These are phyloP conservation scores for Phenacoccus solenopsis DNA, from an alignment of 1,140 invertebrate genomes.

Conservation along the genomic window DNA sequence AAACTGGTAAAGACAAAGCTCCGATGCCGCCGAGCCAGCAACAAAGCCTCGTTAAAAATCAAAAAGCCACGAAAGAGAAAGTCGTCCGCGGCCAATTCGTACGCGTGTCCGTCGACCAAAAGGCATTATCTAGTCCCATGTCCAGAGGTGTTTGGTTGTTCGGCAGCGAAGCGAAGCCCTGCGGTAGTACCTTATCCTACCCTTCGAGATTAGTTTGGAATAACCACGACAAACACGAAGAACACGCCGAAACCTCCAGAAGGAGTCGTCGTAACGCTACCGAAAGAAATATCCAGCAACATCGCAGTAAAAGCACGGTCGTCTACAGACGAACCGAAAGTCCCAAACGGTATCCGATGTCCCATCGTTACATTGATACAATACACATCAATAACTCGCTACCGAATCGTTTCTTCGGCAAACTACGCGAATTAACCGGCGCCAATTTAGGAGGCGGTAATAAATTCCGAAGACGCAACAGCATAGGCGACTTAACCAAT, in stretches of 20 bases:
- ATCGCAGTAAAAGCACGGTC: constrained; percentile 18
- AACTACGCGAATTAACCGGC: constrained; percentile 25
- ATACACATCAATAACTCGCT: constrained; percentile 21
- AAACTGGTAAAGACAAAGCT: constrained; percentile 5
- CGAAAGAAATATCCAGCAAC: background rate
- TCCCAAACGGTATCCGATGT: constrained; percentile 18
- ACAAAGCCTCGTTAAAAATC: background rate
- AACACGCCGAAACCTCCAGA: background rate
- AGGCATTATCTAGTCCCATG: background rate
- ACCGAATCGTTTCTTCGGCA: constrained; percentile 26
- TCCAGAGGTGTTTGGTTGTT: background rate
- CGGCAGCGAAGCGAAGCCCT: constrained; percentile 10
- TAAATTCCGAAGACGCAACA: constrained; percentile 22
- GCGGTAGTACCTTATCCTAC: constrained; percentile 15
- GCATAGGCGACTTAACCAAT: constrained; percentile 22
- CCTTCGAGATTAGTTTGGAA: constrained; percentile 8
- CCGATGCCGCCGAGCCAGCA: background rate
- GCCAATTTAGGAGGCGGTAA: background rate
- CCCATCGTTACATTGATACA: background rate
- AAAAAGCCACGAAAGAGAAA: constrained; percentile 19
- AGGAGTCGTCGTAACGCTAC: background rate
- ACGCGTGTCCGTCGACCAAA: constrained; percentile 22
- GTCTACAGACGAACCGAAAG: constrained; percentile 25
- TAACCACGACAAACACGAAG: background rate
- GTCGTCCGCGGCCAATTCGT: constrained; percentile 28